phyloP scores from a whole-genome alignment of 2,888 invertebrate genomes.

The Camponotus fellah region DNA sequence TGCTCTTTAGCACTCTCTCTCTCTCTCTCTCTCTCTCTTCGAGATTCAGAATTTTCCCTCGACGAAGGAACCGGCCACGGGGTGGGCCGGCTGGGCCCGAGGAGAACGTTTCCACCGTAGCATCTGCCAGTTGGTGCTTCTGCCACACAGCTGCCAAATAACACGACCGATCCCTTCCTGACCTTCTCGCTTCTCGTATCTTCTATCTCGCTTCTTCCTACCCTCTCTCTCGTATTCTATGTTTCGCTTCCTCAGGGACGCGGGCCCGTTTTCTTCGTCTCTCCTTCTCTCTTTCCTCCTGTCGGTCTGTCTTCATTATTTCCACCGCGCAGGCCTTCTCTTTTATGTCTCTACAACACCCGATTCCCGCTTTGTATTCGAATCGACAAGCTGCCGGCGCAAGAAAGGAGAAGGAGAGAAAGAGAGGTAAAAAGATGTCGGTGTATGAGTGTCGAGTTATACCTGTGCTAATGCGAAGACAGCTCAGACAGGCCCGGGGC shows the following conservation, averaged over 20 bases:
- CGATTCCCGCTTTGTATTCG: conserved; percentile 64
- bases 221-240: conserved; percentile 54
- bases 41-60: conserved; percentile 42
- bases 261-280: conserved; percentile 15
- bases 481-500: conserved; percentile 40
- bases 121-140: conserved; percentile 80
- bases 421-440: conserved; percentile 21
- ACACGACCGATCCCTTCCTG: conserved; percentile 71
- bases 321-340: conserved; percentile 56
- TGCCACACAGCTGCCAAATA: conserved; percentile 82
- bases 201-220: conserved; percentile 42
- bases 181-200: conserved; percentile 52
- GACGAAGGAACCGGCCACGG: conserved; percentile 56
- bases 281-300: conserved; percentile 18
- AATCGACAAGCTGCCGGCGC: conserved; percentile 62
- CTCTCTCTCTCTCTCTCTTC: conserved; percentile 1
- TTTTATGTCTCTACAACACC: conserved; percentile 59
- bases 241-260: conserved; percentile 41
- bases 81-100: conserved; percentile 80
- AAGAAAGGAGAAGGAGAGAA: conserved; percentile 30
- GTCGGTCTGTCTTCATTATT: conserved; percentile 61
- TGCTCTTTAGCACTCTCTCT: background rate
- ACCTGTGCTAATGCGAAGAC: conserved; percentile 36
- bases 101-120: conserved; percentile 82
- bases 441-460: conserved; percentile 35